Base-by-base conservation (phyloP, 1,140 invertebrate species). In the Pomacea maculata region DNA sequence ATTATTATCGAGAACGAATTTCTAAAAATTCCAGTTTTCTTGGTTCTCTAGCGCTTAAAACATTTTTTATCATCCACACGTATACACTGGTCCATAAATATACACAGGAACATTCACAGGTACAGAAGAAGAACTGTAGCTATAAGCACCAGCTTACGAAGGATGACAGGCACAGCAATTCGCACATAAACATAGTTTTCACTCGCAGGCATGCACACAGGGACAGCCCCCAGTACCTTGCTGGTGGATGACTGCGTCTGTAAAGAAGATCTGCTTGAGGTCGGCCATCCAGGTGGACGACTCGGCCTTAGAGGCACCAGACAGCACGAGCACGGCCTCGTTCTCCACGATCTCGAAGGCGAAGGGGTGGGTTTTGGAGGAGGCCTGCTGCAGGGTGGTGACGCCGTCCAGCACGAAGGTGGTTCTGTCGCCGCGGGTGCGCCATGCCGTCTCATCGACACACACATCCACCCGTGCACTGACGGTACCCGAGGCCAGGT, bases 361-460 rank as follows among this genome's bases (percentile, higher is more conserved):
- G 65, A 83, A 68, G 1, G 80, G 72, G 34, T 84, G 86, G 7
- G 86, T 88, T 78, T 82, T 86, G 11, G 87, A 88, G 64, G 73
- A 85, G 2, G 85, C 82, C 54, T n/a, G 2, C 52, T 82, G 80
- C 25, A 88, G 77, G 34, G 68, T 80, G 19, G 84, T 86, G 29
- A 88, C 82, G 68, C 82, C 78, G 65, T 88, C 87, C 19, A 88
- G 75, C 0, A 88, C 78, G 67, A 86, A 85, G n/a, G 86, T 87
- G 15, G 74, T 80, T 61, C 83, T 84, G 57, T 87, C 85, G 0
- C 52, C 72, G 15, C 75, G 75, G 7, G 79, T 67, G 15, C n/a
- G 65, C 29, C 83, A 81, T 21, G 80, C 76, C 21, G 85, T 65
- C 29, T 84, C 83, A 75, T 83, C 79, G 45, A 73, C 29, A 70